Base-by-base conservation (phyloP, 2,797 vertebrate genomes). In the Pseudochaenichthys georgianus region DNA sequence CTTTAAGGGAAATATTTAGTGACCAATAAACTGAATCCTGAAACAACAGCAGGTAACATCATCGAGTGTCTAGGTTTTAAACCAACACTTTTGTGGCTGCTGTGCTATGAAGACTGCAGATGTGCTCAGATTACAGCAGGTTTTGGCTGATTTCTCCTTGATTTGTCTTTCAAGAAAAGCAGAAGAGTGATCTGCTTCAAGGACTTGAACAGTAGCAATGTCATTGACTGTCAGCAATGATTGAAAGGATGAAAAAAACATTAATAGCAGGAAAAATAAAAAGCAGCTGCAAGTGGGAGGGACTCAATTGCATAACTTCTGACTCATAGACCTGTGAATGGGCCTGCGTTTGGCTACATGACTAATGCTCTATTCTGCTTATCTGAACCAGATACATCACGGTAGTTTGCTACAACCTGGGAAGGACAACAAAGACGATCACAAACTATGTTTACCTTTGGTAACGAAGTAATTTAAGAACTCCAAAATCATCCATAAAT, bases 41-140 rank as follows among this genome's bases (percentile, higher is more conserved):
- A 51, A 46, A 53, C 61, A 64, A 60, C 77, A 63, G 42, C 76
- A 73, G 50, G 46, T 53, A 59, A 65, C 23, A 57, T 41, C 60
- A 62, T 52, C 19, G 46, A 4, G 42, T 38, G 47, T 17, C 17
- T 42, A 13, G 0, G n/a, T 51, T 46, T 70, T 51, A 57, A 57
- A 23, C 41, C 60, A 38, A 58, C 31, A 48, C 5, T 41, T 19
- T 16, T 64, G 69, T 59, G 15, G 19, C 73, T 61, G 68, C 42
- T 34, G 10, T 43, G 41, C 63, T 38, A 3, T 19, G 9, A 13
- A 19, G 21, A 64, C 17, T 43, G 59, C 53, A 34, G 61, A 48
- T 47, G 41, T 9, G 61, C 17, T 73, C 38, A 13, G 13, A 66
- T 58, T 53, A 42, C 41, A 68, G 69, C 64, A 42, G 21, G 9